Evolutionary conservation across 2,888 invertebrate genomes (phyloP).

Genomic region (Nemapogon koenigi): DNA sequence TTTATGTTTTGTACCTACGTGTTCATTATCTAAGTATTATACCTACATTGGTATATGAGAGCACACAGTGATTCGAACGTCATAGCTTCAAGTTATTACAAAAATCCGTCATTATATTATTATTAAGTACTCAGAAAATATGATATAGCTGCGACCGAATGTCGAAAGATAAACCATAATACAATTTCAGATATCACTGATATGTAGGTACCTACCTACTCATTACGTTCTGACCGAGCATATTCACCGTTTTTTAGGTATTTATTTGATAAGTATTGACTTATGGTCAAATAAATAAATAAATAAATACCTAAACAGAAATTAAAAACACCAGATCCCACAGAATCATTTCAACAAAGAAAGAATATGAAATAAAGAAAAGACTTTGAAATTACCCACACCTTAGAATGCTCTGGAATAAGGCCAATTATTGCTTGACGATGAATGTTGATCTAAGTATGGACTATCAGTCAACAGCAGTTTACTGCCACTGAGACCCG

Average conservation of each 20-base stretch:
- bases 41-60: too few relatives aligned
- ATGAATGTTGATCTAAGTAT: slow-evolving; percentile 63
- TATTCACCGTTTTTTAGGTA: not conserved
- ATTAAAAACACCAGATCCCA: slow-evolving; percentile 11
- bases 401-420: slow-evolving; percentile 45
- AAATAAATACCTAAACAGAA: slow-evolving; percentile 2
- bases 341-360: slow-evolving; percentile 12
- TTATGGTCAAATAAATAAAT: not conserved
- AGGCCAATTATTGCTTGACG: slow-evolving; percentile 60
- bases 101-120: too few relatives aligned
- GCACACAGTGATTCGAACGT: too few relatives aligned
- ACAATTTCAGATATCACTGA: too few relatives aligned
- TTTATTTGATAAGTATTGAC: not conserved
- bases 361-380: not conserved
- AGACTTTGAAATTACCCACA: slow-evolving; percentile 2
- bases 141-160: too few relatives aligned
- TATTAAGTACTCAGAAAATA: too few relatives aligned
- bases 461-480: slow-evolving; percentile 67
- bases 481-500: slow-evolving; percentile 67
- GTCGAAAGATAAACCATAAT: too few relatives aligned
- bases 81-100: too few relatives aligned
- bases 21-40: too few relatives aligned
- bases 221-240: slow-evolving; percentile 25
- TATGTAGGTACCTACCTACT: too few relatives aligned
- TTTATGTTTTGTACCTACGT: too few relatives aligned